A percentile compares a stretch with the other conserved stretches of the same genome.
Conservation (phyloP, 2,888 invertebrate species). For the Erannis defoliaria region DNA sequence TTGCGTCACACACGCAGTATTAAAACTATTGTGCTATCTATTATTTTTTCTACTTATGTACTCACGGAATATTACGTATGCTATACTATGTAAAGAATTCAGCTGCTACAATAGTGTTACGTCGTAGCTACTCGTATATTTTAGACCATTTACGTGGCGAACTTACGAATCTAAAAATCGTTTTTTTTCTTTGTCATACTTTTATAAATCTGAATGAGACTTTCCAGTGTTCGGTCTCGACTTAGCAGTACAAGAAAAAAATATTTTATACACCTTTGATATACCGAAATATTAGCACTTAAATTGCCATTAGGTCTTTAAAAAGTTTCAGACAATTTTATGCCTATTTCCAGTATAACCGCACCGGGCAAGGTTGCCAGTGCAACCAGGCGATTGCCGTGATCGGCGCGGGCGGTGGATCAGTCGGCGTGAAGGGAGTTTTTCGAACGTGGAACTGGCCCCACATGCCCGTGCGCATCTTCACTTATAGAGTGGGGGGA, state of each 20-base stretch:
- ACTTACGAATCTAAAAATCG: neutral
- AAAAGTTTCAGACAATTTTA: neutral
- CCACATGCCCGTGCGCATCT: conserved; percentile 97
- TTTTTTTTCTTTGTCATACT: neutral
- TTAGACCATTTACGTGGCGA: neutral
- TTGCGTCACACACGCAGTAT: neutral
- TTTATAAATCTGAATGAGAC: neutral
- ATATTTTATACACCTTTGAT: too few relatives aligned
- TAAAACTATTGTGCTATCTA: neutral
- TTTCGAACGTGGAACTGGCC: conserved; percentile 95
- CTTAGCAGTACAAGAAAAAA: too few relatives aligned
- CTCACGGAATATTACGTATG: too few relatives aligned
- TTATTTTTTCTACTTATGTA: too few relatives aligned
- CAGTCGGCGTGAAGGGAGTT: conserved; percentile 88
- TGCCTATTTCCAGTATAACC: conserved; percentile 88
- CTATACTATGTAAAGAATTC: neutral
- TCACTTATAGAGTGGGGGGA: conserved; percentile 97
- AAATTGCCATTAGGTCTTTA: neutral
- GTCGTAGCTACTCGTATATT: neutral
- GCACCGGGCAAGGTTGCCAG: conserved; percentile 94
- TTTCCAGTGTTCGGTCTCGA: too few relatives aligned
- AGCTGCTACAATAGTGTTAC: neutral
- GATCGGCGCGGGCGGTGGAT: conserved; percentile 97
- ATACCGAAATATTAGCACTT: too few relatives aligned
- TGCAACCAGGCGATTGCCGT: conserved; percentile 99